These are phyloP conservation scores for Sericinus montela DNA, from an alignment of 2,888 invertebrate species.

Conservation along the genomic window DNA sequence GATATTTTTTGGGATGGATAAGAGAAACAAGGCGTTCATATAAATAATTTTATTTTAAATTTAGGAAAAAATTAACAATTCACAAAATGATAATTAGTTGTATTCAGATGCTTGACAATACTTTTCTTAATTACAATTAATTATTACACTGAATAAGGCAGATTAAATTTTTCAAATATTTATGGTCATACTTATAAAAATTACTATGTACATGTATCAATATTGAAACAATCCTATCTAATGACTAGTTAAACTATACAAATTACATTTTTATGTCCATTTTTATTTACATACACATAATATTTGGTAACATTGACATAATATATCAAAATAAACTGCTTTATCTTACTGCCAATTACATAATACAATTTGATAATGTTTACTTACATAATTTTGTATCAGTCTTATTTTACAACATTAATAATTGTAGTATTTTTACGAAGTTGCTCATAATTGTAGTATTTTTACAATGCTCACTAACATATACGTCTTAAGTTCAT, in stretches of 20 bases:
- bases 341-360: conserved; percentile 64
- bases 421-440: conserved; percentile 21
- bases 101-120: conserved; percentile 38
- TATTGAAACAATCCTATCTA: conserved; percentile 59
- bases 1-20: not conserved
- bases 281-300: conserved; percentile 67
- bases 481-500: conserved; percentile 15
- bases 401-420: conserved; percentile 65
- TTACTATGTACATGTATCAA: conserved; percentile 47
- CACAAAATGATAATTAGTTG: conserved; percentile 42
- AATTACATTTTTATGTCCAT: conserved; percentile 40
- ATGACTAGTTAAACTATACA: conserved; percentile 73
- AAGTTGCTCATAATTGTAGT: too few relatives aligned
- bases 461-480: conserved; percentile 9
- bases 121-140: conserved; percentile 20
- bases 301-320: conserved; percentile 79
- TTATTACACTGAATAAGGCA: conserved; percentile 20
- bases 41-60: conserved; percentile 55
- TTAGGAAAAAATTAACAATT: conserved; percentile 59
- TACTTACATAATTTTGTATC: conserved; percentile 57
- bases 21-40: conserved; percentile 27
- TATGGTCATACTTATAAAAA: conserved; percentile 28
- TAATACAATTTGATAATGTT: conserved; percentile 38
- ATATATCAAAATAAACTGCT: conserved; percentile 67
- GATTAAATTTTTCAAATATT: conserved; percentile 9